These are phyloP conservation scores for Ginglymostoma cirratum DNA, from an alignment of 2,113 vertebrate species.

Conservation along the genomic window DNA sequence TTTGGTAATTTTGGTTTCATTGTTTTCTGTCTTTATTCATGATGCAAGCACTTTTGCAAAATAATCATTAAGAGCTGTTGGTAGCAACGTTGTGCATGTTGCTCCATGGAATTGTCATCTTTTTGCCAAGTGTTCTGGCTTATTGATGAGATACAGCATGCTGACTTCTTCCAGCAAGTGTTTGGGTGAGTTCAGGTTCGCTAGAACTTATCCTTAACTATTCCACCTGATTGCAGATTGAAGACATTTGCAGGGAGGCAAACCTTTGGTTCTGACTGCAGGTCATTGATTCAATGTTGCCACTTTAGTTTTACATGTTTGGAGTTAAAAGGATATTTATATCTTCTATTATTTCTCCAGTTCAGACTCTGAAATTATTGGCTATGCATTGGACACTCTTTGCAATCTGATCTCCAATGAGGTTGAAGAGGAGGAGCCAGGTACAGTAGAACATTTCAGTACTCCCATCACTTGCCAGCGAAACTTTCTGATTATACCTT, in stretches of 20 bases:
- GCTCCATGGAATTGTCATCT: not conserved
- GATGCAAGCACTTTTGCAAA: not conserved
- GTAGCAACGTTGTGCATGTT: not conserved
- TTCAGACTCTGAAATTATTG: constrained; percentile 96
- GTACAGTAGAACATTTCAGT: constrained; percentile 52
- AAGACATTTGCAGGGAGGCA: not conserved
- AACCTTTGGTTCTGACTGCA: not conserved
- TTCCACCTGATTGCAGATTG: not conserved
- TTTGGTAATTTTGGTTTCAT: not conserved
- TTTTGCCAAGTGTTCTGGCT: not conserved
- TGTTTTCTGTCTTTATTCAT: not conserved
- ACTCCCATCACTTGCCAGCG: not conserved
- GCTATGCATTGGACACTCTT: constrained; percentile 92
- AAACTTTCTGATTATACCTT: not conserved
- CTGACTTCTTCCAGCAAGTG: not conserved
- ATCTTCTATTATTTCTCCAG: constrained; percentile 54
- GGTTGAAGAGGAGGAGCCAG: constrained; percentile 87
- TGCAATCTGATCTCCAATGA: constrained; percentile 95
- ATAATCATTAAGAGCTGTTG: not conserved
- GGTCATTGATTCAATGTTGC: not conserved
- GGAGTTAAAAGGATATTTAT: not conserved
- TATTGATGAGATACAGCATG: not conserved
- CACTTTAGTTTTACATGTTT: not conserved
- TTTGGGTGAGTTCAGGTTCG: not conserved
- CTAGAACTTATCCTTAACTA: not conserved